Evolutionary conservation across 2,797 vertebrate genomes (phyloP).

Genomic region (Microctenopoma stevenorrisi): DNA sequence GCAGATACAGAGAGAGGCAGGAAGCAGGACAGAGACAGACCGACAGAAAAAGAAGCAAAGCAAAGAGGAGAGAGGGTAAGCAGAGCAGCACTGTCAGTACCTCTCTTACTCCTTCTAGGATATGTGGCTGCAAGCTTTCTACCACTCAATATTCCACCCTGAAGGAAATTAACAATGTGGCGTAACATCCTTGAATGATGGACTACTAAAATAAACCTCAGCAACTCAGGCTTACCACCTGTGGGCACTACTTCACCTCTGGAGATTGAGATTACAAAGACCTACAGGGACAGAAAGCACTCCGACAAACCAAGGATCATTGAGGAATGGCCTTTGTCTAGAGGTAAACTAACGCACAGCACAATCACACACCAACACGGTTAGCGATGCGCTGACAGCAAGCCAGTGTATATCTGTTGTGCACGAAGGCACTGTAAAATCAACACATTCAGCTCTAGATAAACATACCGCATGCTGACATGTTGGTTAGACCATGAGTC

Average conservation of each 20-base stretch:
- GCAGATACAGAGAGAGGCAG: slow-evolving; percentile 52
- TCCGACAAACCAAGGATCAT: slow-evolving; percentile 1
- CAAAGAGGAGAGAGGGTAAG: slow-evolving; percentile 35
- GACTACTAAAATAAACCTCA: slow-evolving; percentile 20
- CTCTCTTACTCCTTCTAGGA: slow-evolving; percentile 21
- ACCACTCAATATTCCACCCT: slow-evolving; percentile 20
- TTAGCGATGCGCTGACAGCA: slow-evolving; percentile 4
- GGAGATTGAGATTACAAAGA: slow-evolving; percentile 26
- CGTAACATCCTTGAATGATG: slow-evolving; percentile 9
- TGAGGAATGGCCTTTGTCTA: slow-evolving; percentile 35
- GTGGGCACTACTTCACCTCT: slow-evolving; percentile 8
- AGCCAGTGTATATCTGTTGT: slow-evolving; percentile 1
- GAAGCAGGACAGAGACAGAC: slow-evolving; percentile 48
- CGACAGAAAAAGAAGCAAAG: slow-evolving; percentile 33
- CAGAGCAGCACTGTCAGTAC: slow-evolving; percentile 38
- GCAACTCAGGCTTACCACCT: slow-evolving; percentile 16
- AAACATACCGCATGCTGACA: slow-evolving; percentile 41
- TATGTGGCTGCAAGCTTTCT: slow-evolving; percentile 23
- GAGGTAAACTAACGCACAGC: slow-evolving; percentile 58
- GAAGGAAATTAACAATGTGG: not conserved
- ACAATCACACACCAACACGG: not conserved
- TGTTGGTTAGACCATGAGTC: slow-evolving; percentile 28
- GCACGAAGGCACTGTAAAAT: slow-evolving; percentile 11
- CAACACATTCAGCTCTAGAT: slow-evolving; percentile 31
- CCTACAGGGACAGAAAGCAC: slow-evolving; percentile 9